Evolutionary conservation across 1,140 invertebrate species (phyloP), one percentile per base, ranked within the genome.

Genomic region (Bacillus rossius): DNA sequence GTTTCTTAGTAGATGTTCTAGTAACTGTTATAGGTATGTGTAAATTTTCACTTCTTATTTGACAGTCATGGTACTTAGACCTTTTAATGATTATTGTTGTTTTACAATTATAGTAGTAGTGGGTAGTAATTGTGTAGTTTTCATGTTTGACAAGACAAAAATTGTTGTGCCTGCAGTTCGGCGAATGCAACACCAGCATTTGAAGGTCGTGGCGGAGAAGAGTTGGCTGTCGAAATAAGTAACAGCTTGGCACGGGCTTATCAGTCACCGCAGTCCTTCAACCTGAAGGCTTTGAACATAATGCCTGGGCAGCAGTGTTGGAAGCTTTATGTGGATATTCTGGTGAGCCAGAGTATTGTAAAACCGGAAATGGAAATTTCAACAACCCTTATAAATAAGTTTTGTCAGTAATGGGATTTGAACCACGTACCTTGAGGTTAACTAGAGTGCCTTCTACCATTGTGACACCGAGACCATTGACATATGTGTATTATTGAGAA

Each of bases 171-270:
- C 78, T 80, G 57, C 63, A 94, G 91, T 71, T 96, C 93, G 48
- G 93, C 94, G 4, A 96, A 95, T 84, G 95, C 95, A 5, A 91
- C 91, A n/a, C 92, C 92, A 25, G 87, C 88, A 70, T 97, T 97
- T 81, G 94, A 98, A 77, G 94, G 95, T 1, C 77, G 92, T 71
- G 94, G 94, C 37, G 95, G 95, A 26, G 93, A 96, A 66, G 85
- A 92, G 61, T 74, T 98, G 37, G 92, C 89, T 0, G 84, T 81
- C 60, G 89, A 91, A 68, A 87, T 98, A 62, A 86, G 89, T 41
- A 86, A 85, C 60, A 81, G 87, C 65, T 77, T 98, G 54, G 72
- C 84, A 38, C 77, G 84, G 62, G 86, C 92, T 19, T 97, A 96
- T 73, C 80, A 84, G 60, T 88, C 87, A 10, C 77, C 83, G 16